Evolutionary conservation across 2,888 invertebrate species (phyloP).

Genomic region (Hydroisotoma schaefferi): DNA sequence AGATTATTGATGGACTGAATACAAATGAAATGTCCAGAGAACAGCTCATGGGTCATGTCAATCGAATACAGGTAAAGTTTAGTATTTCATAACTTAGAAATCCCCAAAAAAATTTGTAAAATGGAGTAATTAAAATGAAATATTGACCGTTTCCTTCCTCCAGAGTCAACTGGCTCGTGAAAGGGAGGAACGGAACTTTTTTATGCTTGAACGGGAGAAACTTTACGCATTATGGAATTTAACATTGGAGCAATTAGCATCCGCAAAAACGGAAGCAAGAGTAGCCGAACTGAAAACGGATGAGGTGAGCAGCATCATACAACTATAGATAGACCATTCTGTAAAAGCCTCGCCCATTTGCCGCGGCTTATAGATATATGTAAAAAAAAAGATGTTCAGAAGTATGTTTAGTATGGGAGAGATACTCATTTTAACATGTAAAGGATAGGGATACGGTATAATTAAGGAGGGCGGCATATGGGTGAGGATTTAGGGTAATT

Average conservation of each 20-base stretch:
- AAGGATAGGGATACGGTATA: no score
- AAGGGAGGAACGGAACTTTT: conserved; percentile 91
- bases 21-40: conserved; percentile 90
- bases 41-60: conserved; percentile 83
- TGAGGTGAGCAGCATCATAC: conserved; percentile 41
- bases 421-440: no score
- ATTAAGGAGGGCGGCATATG: no score
- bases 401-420: no score
- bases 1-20: conserved; percentile 76
- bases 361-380: no score
- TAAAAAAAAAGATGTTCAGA: no score
- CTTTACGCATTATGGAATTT: conserved; percentile 95
- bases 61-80: conserved; percentile 67
- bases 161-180: conserved; percentile 78
- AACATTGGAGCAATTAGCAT: conserved; percentile 71
- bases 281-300: conserved; percentile 48
- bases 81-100: background rate
- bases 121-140: background rate
- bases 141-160: background rate
- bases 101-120: background rate
- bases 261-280: conserved; percentile 71
- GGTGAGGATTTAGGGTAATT: no score
- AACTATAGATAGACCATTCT: no score
- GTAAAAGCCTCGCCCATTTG: no score
- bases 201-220: conserved; percentile 91